phyloP scores from a whole-genome alignment of 2,797 vertebrate species.

The Phyllotis vaccarum region DNA sequence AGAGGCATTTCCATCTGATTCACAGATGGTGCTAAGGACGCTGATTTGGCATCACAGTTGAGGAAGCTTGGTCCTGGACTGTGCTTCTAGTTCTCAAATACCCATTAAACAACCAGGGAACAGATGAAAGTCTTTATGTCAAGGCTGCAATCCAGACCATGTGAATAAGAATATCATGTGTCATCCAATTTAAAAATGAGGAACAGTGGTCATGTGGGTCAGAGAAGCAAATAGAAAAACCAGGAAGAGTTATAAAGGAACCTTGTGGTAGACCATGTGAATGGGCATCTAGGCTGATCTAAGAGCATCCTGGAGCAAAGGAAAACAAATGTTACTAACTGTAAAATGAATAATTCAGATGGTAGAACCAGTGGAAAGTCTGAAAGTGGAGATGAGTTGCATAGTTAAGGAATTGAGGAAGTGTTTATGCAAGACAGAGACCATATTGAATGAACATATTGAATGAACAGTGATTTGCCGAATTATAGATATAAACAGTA shows the following conservation, averaged over 20 bases:
- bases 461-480: neutral
- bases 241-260: neutral
- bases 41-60: neutral
- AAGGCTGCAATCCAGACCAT: neutral
- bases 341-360: neutral
- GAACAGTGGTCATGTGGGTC: neutral
- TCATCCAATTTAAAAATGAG: neutral
- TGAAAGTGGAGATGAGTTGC: neutral
- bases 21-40: neutral
- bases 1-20: constrained; percentile 8
- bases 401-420: neutral
- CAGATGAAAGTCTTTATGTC: constrained; percentile 36
- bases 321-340: neutral
- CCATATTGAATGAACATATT: too few relatives aligned
- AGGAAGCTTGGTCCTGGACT: neutral
- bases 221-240: neutral
- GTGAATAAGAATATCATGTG: constrained; percentile 16
- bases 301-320: constrained; percentile 15
- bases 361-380: neutral
- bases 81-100: neutral
- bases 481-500: neutral
- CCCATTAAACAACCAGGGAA: neutral
- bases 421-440: neutral
- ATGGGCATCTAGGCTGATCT: neutral
- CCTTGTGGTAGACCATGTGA: neutral